Percentiles rank a stretch among this genome's conserved stretches.
These are phyloP conservation scores for Liparis tanakae DNA, from an alignment of 2,797 vertebrate species.

Conservation along the genomic window DNA sequence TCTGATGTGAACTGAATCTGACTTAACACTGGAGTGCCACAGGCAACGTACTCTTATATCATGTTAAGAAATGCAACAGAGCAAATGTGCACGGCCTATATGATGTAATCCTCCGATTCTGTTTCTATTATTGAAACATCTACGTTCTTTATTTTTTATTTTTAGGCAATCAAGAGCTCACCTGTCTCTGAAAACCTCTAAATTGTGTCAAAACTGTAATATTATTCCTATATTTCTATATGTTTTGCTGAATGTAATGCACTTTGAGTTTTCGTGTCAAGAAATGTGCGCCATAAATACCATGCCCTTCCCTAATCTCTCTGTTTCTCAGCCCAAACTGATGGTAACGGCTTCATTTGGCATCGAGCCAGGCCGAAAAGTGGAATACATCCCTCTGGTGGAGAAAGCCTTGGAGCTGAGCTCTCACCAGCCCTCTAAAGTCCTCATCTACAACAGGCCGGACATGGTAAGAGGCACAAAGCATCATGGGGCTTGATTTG, in stretches of 20 bases:
- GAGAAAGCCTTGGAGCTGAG: slow-evolving; percentile 89
- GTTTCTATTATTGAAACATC: not conserved
- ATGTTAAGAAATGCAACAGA: slow-evolving; percentile 15
- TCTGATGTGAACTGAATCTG: slow-evolving; percentile 8
- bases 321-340: slow-evolving; percentile 88
- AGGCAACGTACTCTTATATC: not conserved
- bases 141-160: not conserved
- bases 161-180: not conserved
- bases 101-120: not conserved
- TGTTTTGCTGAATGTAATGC: not conserved
- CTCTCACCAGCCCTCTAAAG: slow-evolving; percentile 86
- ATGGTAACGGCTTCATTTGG: slow-evolving; percentile 94
- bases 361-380: slow-evolving; percentile 91
- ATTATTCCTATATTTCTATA: not conserved
- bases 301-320: not conserved
- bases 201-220: too few relatives aligned
- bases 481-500: not conserved
- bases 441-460: slow-evolving; percentile 92
- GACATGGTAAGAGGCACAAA: slow-evolving; percentile 85
- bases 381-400: slow-evolving; percentile 92
- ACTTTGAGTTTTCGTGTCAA: not conserved
- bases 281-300: not conserved
- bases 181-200: too few relatives aligned
- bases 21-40: not conserved
- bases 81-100: not conserved